Evolutionary conservation across 1,140 invertebrate genomes (phyloP).

Genomic region (Palaemon carinicauda): DNA sequence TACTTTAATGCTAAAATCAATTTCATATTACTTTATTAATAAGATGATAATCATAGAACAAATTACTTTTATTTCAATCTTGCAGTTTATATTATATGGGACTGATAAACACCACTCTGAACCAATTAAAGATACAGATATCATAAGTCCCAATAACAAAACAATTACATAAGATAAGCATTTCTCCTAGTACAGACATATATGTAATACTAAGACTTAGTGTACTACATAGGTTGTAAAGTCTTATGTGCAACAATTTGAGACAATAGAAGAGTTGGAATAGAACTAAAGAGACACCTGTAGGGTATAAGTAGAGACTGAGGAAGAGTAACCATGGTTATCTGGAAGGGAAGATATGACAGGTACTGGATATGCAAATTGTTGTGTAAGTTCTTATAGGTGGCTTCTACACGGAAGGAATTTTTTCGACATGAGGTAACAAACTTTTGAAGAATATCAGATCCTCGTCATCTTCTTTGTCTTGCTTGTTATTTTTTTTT

Average conservation of each 20-base stretch:
- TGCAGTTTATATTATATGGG: not conserved
- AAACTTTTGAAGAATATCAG: conserved; percentile 45
- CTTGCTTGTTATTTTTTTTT: conserved; percentile 11
- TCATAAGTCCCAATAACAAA: not conserved
- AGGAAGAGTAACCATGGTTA: not conserved
- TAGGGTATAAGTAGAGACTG: not conserved
- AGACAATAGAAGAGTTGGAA: not conserved
- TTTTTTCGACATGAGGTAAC: conserved; percentile 46
- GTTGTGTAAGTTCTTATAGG: conserved; percentile 42
- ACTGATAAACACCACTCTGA: not conserved
- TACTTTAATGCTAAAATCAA: not conserved
- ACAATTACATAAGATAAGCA: not conserved
- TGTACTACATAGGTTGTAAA: too few relatives aligned
- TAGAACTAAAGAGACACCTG: conserved; percentile 5
- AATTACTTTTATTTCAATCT: not conserved
- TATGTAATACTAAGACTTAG: too few relatives aligned
- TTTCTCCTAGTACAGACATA: not conserved
- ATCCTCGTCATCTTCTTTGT: conserved; percentile 45
- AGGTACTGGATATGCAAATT: conserved; percentile 45
- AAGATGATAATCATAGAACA: not conserved
- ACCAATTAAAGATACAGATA: not conserved
- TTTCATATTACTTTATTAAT: not conserved
- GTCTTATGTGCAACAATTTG: not conserved
- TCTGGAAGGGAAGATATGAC: too few relatives aligned
- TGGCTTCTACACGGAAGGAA: conserved; percentile 21